Evolutionary conservation across 2,888 invertebrate genomes (phyloP), one percentile per base, ranked within the genome.

Genomic region (Dolichomitus sp.): DNA sequence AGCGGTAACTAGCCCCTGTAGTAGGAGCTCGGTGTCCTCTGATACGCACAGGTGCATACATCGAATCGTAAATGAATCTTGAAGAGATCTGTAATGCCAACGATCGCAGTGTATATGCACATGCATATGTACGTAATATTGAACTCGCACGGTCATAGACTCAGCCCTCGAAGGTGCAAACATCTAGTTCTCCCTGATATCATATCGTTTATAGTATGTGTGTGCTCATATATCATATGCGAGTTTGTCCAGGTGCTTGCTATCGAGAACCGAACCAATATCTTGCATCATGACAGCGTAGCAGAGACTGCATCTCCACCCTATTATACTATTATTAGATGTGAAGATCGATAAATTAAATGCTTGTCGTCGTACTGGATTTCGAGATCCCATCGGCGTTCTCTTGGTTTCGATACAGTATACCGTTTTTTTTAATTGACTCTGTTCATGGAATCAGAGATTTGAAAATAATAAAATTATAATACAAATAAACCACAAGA

Each of bases 61-160:
- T 7, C 65, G 65, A 57, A 52, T 48, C 54, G 70, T 59, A 74
- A 82, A 78, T 74, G 78, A 74, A 82, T 79, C 73, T 82, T 65
- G 69, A 40, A 23, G 63, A 50, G 74, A 79, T 82, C 74, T 74
- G 59, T 74, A 82, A 70, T 69, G 59, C 63, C 27, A 27, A 59
- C 57, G 70, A 74, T 69, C 27, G 68, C 80, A 37, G 4, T 74
- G 40, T 63, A 69, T 59, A 74, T 70, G 57, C 74, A 66, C 63
- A 37, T 45, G 45, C n/a, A n/a, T 63, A 61, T 66, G 23, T 72
- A 66, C 14, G 23, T 40, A 54, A 61, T 54, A 45, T 63, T 48
- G 57, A 33, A n/a, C 33, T 30, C 14, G 69, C 27, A 72, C 65
- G 27, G 19, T 6, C 17, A 9, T 23, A 48, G n/a, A 66, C 14